These are phyloP conservation scores for Cercocebus atys DNA, from an alignment of 2,113 vertebrate genomes.

Conservation along the genomic window DNA sequence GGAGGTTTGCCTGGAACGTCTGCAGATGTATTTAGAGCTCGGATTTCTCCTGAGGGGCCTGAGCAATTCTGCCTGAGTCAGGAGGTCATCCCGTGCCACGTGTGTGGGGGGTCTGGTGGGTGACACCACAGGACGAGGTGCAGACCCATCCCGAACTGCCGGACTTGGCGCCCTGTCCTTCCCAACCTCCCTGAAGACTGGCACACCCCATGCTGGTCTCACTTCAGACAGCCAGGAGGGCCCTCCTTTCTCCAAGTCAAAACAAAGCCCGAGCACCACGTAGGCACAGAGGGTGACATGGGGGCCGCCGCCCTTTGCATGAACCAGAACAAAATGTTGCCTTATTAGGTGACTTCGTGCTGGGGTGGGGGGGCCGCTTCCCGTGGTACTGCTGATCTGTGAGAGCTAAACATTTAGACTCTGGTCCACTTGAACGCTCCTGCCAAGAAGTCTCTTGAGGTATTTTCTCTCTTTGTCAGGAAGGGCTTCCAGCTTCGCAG, in stretches of 20 bases:
- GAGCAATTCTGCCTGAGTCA: not conserved
- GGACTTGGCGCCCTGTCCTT: not conserved
- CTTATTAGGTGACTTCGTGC: conserved; percentile 78
- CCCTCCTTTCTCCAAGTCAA: conserved; percentile 42
- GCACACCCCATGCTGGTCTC: not conserved
- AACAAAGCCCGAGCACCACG: conserved; percentile 23
- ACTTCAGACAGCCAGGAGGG: not conserved
- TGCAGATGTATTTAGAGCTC: not conserved
- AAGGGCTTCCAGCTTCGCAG: conserved; percentile 31
- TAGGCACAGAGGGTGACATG: not conserved
- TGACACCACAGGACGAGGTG: conserved; percentile 42
- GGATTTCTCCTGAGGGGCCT: not conserved
- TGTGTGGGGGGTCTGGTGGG: conserved; percentile 16
- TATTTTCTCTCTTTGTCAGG: conserved; percentile 52
- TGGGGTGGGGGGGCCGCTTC: conserved; percentile 23
- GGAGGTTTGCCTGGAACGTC: accelerated
- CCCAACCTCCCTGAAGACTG: not conserved
- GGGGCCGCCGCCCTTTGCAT: conserved; percentile 70
- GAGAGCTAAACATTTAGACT: conserved; percentile 82
- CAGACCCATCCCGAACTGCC: not conserved
- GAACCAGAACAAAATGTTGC: conserved; percentile 55
- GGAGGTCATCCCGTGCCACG: not conserved
- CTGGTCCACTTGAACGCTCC: conserved; percentile 59
- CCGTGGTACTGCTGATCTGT: conserved; percentile 57
- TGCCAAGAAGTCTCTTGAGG: conserved; percentile 44